Base-by-base conservation (phyloP, 2,797 vertebrate species). In the Enteromius paludinosus region DNA sequence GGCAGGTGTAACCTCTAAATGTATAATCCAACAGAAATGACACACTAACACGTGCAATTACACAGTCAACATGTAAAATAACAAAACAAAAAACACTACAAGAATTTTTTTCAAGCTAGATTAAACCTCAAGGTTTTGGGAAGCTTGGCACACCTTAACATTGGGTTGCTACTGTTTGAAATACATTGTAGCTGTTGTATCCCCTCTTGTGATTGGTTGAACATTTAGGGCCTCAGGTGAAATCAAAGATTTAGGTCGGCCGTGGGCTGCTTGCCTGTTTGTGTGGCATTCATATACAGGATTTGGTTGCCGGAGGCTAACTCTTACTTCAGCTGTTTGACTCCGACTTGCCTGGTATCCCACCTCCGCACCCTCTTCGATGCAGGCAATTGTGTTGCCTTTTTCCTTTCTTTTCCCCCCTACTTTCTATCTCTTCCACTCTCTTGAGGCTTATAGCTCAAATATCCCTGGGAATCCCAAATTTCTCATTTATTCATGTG, bases 181-280 rank as follows among this genome's bases (percentile, higher is more conserved):
- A 43, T 72, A 86, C 84, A 81, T 80, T 80, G 70, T 64, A 68
- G 41, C 61, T 1, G 77, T 59, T 86, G 66, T 52, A 81, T 73
- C 83, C 82, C 80, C 33, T 73, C 59, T 45, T 77, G 86, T 90
- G 83, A 89, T 87, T 89, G 87, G 82, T 64, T 86, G 78, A 61
- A 73, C 70, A 87, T 78, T 84, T 79, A 69, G 62, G 84, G 84
- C 90, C 90, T 88, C 49, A 0, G 88, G 91, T 84, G 69, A 86
- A 86, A 89, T 93, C 86, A 90, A 90, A 92, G 87, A 92, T 92
- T 89, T 87, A 91, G 90, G 88, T 87, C 87, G 56, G 84, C 91
- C 47, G 77, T 79, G 83, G 89, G 91, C 88, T 85, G 87, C 72
- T 78, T 72, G 81, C 69, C 69, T 86, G 72, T 86, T 85, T 84